phyloP scores from a whole-genome alignment of 2,888 invertebrate species.

The Lordiphosa andalusiaca region DNA sequence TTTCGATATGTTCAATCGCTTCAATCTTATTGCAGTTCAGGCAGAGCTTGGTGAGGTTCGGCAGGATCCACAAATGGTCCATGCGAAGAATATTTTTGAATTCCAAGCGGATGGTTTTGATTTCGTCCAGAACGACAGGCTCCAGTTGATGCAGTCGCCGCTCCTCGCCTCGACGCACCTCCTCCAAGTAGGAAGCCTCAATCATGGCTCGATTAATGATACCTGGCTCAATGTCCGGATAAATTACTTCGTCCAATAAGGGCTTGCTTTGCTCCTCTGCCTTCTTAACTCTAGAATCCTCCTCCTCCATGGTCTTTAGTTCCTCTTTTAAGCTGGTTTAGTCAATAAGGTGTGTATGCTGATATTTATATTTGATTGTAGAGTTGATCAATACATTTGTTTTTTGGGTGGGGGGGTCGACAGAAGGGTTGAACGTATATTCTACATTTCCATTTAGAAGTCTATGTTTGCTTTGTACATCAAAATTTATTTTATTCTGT shows the following conservation, averaged over 20 bases:
- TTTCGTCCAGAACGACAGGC: neutral
- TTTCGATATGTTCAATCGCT: slow-evolving; percentile 86
- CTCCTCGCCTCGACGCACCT: slow-evolving; percentile 1
- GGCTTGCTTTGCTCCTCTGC: neutral
- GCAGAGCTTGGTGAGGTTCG: slow-evolving; percentile 87
- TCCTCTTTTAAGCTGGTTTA: too few species aligned
- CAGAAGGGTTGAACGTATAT: too few species aligned
- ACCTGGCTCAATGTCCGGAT: slow-evolving; percentile 6
- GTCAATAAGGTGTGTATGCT: too few species aligned
- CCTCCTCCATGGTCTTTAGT: neutral
- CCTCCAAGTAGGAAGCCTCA: neutral
- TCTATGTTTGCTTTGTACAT: too few species aligned
- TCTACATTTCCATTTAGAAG: too few species aligned
- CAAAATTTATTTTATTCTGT: too few species aligned
- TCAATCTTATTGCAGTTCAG: slow-evolving; percentile 92
- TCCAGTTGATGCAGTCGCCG: neutral
- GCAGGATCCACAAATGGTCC: slow-evolving; percentile 91
- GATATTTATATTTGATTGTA: too few species aligned
- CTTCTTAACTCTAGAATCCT: neutral
- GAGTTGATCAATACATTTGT: too few species aligned
- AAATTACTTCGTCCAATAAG: slow-evolving; percentile 2
- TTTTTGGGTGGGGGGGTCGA: too few species aligned
- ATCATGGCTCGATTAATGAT: slow-evolving; percentile 1
- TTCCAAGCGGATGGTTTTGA: neutral
- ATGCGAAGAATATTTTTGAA: slow-evolving; percentile 86